A percentile compares a stretch with the other conserved stretches of the same genome.
These are phyloP conservation scores for Heterodera filipjevi DNA, from an alignment of 2,888 invertebrate species.

Conservation along the genomic window DNA sequence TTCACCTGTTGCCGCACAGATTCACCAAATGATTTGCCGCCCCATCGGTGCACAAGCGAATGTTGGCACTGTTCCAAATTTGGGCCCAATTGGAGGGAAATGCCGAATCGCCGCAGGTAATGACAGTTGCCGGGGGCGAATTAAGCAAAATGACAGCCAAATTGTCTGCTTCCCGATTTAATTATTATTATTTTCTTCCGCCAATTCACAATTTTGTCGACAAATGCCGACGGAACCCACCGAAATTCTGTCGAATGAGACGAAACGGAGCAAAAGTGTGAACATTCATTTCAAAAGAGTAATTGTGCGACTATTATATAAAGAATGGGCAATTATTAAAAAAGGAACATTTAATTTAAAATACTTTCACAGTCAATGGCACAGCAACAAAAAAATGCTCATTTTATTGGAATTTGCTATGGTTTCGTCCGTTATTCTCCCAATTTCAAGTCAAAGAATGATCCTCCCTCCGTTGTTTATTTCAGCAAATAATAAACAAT, in stretches of 20 bases:
- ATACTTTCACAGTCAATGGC: no score
- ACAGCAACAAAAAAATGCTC: no score
- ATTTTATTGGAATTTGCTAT: no score
- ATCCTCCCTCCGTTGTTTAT: no score
- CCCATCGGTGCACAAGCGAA: conserved; percentile 55
- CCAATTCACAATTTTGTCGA: not conserved
- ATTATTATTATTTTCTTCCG: no score
- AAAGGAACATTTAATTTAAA: no score
- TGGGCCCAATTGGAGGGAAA: conserved; percentile 39
- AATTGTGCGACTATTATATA: no score
- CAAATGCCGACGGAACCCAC: not conserved
- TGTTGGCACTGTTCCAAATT: conserved; percentile 50
- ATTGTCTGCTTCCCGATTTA: conserved; percentile 12
- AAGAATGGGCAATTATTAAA: no score
- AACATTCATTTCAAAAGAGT: not conserved
- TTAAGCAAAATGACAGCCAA: conserved; percentile 36
- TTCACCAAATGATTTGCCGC: conserved; percentile 49
- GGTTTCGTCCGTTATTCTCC: no score
- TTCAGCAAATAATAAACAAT: no score
- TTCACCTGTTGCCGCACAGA: conserved; percentile 37
- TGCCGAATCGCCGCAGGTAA: not conserved
- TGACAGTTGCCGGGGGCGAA: not conserved
- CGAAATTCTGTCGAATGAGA: not conserved
- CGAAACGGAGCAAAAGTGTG: not conserved
- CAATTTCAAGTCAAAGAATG: no score